These are phyloP conservation scores for Anguilla marmorata DNA, from an alignment of 2,797 vertebrate species.

Conservation along the genomic window DNA sequence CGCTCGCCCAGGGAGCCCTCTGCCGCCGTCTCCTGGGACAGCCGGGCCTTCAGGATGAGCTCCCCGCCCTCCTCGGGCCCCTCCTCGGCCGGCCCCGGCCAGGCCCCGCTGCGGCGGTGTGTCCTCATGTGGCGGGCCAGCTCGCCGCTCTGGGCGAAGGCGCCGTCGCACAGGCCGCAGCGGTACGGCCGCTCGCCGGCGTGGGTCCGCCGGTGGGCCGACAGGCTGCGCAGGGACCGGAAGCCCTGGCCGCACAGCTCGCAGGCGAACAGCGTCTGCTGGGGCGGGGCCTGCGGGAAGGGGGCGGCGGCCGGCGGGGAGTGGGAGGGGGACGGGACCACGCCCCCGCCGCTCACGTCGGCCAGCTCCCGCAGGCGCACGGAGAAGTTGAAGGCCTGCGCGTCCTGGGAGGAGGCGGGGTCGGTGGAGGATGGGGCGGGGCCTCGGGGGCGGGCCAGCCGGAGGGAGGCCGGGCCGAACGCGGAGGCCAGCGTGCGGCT, in stretches of 20 bases:
- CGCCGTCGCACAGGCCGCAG: constrained; percentile 73
- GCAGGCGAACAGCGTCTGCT: constrained; percentile 64
- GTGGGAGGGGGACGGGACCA: constrained; percentile 64
- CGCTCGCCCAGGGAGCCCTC: constrained; percentile 42
- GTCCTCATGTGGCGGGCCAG: constrained; percentile 76
- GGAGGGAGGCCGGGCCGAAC: constrained; percentile 59
- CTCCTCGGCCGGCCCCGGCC: constrained; percentile 53
- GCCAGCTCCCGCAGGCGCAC: constrained; percentile 73
- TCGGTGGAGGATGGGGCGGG: background rate
- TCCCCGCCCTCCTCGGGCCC: constrained; percentile 48
- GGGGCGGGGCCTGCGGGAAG: constrained; percentile 60
- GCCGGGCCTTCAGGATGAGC: constrained; percentile 54
- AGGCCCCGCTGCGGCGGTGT: constrained; percentile 59
- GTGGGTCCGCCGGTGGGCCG: constrained; percentile 78
- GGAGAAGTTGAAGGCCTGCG: constrained; percentile 72
- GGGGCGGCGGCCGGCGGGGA: constrained; percentile 68
- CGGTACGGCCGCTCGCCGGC: constrained; percentile 72
- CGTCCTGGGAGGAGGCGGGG: constrained; percentile 39
- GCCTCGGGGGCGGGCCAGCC: constrained; percentile 45
- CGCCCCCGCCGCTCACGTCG: constrained; percentile 56
- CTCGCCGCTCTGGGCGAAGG: constrained; percentile 74
- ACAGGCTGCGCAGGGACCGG: constrained; percentile 75
- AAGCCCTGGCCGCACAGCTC: constrained; percentile 76
- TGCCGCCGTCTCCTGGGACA: constrained; percentile 38
- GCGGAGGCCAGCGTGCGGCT: constrained; percentile 66